phyloP scores from a whole-genome alignment of 1,140 invertebrate species.

The Belonocnema kinseyi region DNA sequence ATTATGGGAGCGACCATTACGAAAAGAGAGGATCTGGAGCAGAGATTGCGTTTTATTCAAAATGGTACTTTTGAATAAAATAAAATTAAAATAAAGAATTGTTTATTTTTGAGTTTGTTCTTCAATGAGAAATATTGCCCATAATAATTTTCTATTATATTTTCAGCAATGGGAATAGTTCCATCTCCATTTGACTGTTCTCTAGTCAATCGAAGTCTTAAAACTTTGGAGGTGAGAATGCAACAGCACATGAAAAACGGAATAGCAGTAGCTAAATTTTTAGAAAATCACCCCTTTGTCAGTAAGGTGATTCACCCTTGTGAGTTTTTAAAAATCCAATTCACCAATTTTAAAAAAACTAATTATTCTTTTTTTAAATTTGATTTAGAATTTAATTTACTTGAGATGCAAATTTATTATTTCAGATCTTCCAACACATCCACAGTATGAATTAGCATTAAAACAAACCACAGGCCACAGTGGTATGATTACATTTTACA shows the following conservation, averaged over 20 bases:
- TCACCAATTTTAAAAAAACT: too few species aligned
- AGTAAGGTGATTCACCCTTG: slow-evolving; percentile 91
- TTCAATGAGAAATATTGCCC: slow-evolving; percentile 6
- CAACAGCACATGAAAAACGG: slow-evolving; percentile 89
- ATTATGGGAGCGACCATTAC: slow-evolving; percentile 94
- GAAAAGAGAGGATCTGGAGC: slow-evolving; percentile 83
- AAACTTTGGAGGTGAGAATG: slow-evolving; percentile 96
- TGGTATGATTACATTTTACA: slow-evolving; percentile 94
- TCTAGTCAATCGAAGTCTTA: slow-evolving; percentile 94
- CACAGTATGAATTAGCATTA: slow-evolving; percentile 89
- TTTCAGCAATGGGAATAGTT: slow-evolving; percentile 89
- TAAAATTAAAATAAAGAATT: slow-evolving; percentile 32
- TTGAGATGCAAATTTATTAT: not conserved
- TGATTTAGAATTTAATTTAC: not conserved
- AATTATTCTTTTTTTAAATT: slow-evolving; percentile 21
- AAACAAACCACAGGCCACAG: slow-evolving; percentile 92
- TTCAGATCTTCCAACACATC: slow-evolving; percentile 90
- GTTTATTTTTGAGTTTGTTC: not conserved
- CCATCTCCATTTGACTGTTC: slow-evolving; percentile 98
- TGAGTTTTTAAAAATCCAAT: slow-evolving; percentile 66
- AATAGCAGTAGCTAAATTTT: slow-evolving; percentile 85
- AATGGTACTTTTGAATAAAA: slow-evolving; percentile 80
- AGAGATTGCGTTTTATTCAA: slow-evolving; percentile 90
- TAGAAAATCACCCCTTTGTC: slow-evolving; percentile 87
- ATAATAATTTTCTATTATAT: slow-evolving; percentile 37